A percentile compares a stretch with the other conserved stretches of the same genome.
Evolutionary conservation across 2,888 invertebrate genomes (phyloP).

Genomic region (Cistogaster globosa): DNA sequence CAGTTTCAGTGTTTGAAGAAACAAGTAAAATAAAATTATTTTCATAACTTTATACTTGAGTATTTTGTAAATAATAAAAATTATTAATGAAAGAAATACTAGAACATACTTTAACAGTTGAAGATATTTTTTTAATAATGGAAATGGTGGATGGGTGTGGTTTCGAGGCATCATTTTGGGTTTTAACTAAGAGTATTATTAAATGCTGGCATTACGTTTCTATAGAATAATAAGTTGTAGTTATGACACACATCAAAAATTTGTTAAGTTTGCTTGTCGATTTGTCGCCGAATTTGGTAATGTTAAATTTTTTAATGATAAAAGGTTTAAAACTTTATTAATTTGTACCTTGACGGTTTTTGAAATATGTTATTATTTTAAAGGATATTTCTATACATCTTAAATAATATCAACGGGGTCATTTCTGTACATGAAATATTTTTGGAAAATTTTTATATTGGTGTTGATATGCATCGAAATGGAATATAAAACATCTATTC

Average conservation of each 20-base stretch:
- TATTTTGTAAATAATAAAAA: constrained; percentile 4
- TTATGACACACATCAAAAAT: neutral
- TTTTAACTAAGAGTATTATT: too few species aligned
- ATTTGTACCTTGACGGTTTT: too few species aligned
- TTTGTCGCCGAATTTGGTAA: neutral
- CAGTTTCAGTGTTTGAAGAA: neutral
- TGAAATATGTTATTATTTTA: too few species aligned
- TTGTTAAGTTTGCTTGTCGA: neutral
- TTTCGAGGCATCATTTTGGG: too few species aligned
- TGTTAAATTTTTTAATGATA: too few species aligned
- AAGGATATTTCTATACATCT: too few species aligned
- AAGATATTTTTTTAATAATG: constrained; percentile 25
- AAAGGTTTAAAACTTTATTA: too few species aligned
- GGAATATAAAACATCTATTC: too few species aligned
- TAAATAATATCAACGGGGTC: too few species aligned
- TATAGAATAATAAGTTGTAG: neutral
- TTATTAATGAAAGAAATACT: constrained; percentile 24
- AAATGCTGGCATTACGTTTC: constrained; percentile 34
- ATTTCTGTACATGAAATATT: too few species aligned
- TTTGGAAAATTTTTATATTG: too few species aligned
- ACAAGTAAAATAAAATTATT: constrained; percentile 6
- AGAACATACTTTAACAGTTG: constrained; percentile 14
- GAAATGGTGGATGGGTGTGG: neutral
- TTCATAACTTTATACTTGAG: constrained; percentile 9
- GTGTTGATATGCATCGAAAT: too few species aligned